Conservation (phyloP, 2,797 vertebrate genomes). For the Emydoidea blandingii region DNA sequence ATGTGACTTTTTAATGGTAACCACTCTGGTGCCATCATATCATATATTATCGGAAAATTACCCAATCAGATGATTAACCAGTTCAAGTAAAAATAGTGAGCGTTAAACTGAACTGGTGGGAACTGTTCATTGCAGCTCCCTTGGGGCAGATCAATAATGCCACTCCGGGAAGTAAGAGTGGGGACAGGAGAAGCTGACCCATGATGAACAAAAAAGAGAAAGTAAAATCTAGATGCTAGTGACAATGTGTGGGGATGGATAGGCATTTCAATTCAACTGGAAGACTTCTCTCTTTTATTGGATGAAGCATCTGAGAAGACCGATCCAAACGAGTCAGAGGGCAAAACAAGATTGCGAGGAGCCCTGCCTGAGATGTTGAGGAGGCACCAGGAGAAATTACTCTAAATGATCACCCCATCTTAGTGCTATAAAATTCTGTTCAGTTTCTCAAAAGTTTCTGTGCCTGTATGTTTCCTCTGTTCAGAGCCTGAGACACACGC, state of each 20-base stretch:
- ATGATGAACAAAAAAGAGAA: not conserved
- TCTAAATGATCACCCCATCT: not conserved
- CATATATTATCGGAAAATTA: not conserved
- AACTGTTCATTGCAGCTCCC: accelerated
- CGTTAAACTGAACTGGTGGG: accelerated
- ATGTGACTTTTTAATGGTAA: not conserved
- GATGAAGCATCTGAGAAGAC: not conserved
- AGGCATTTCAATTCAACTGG: not conserved
- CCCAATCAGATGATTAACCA: not conserved
- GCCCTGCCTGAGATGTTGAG: not conserved
- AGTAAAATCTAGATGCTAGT: not conserved
- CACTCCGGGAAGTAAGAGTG: not conserved
- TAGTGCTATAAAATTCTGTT: not conserved
- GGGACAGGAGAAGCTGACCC: not conserved
- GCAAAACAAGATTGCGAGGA: not conserved
- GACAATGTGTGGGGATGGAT: not conserved
- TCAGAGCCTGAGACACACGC: not conserved
- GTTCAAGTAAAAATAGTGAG: not conserved
- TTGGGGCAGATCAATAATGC: not conserved
- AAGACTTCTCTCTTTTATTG: not conserved
- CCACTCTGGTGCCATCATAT: accelerated
- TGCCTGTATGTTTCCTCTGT: not conserved
- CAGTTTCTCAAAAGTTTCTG: not conserved
- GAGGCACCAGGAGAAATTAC: not conserved
- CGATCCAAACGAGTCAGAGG: not conserved